Evolutionary conservation across 2,888 invertebrate genomes (phyloP).

Genomic region (Lagria hirta): DNA sequence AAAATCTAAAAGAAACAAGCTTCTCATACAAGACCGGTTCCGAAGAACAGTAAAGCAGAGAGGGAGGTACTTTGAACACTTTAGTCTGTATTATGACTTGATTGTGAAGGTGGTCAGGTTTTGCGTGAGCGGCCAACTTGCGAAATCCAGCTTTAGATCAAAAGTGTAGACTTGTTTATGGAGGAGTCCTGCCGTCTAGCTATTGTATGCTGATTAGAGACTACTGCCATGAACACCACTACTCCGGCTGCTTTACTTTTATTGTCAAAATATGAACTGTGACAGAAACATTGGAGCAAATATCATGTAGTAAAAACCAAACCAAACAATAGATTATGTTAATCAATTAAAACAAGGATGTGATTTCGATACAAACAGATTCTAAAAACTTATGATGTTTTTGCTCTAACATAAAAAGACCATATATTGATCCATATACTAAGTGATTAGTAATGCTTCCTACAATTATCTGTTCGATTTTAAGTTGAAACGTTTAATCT

Average conservation of each 20-base stretch:
- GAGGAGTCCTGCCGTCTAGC: slow-evolving; percentile 14
- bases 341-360: slow-evolving; percentile 9
- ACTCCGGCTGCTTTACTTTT: slow-evolving; percentile 14
- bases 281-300: slow-evolving; percentile 7
- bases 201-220: slow-evolving; percentile 40
- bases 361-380: too few species aligned
- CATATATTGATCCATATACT: too few species aligned
- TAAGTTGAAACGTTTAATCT: too few species aligned
- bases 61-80: neutral
- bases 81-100: slow-evolving; percentile 11
- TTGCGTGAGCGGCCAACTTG: slow-evolving; percentile 1
- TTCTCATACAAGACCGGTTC: neutral
- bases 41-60: neutral
- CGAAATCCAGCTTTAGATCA: slow-evolving; percentile 1
- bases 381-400: too few species aligned
- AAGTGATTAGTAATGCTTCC: too few species aligned
- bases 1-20: neutral
- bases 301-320: slow-evolving; percentile 7
- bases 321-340: slow-evolving; percentile 16
- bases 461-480: too few species aligned
- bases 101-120: slow-evolving; percentile 10
- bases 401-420: too few species aligned
- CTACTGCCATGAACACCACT: slow-evolving; percentile 27
- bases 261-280: slow-evolving; percentile 19
- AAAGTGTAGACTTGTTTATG: slow-evolving; percentile 4